Evolutionary conservation across 37 sponge, comb jelly and placozoan species (phyloP).

Genomic region (Crambe crambe): DNA sequence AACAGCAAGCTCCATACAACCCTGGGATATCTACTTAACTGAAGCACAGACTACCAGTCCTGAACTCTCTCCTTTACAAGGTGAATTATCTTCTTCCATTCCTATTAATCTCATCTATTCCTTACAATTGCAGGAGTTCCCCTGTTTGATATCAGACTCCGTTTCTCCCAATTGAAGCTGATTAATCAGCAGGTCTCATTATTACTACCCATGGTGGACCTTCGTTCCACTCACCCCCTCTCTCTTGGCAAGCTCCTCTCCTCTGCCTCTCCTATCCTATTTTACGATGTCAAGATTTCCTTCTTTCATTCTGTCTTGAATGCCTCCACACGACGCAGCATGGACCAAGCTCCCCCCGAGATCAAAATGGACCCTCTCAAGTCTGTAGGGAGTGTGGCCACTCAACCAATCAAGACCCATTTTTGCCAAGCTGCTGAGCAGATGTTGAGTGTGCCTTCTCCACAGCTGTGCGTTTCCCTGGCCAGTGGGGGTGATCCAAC

Average conservation of each 20-base stretch:
- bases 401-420: conserved; percentile 50
- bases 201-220: conserved; percentile 72
- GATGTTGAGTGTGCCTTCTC: conserved; percentile 80
- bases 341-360: conserved; percentile 89
- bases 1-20: conserved; percentile 45
- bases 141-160: conserved; percentile 55
- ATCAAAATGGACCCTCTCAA: conserved; percentile 92
- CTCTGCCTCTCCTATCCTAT: conserved; percentile 48
- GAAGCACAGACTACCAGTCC: conserved; percentile 36
- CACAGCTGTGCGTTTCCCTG: conserved; percentile 86
- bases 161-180: conserved; percentile 73
- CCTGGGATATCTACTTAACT: conserved; percentile 69
- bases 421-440: conserved; percentile 89
- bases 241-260: conserved; percentile 64
- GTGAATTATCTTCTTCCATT: neutral
- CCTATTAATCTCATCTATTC: neutral
- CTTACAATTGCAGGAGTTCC: conserved; percentile 26
- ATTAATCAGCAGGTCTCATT: conserved; percentile 64
- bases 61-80: conserved; percentile 72
- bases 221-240: conserved; percentile 51
- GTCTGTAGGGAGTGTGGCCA: conserved; percentile 49
- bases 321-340: conserved; percentile 66
- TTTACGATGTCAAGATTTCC: conserved; percentile 84
- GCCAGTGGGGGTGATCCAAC: conserved; percentile 97
- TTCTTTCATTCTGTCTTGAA: conserved; percentile 86